phyloP scores from a whole-genome alignment of 64 coral and sea anemone genomes.

The Montipora sp. region DNA sequence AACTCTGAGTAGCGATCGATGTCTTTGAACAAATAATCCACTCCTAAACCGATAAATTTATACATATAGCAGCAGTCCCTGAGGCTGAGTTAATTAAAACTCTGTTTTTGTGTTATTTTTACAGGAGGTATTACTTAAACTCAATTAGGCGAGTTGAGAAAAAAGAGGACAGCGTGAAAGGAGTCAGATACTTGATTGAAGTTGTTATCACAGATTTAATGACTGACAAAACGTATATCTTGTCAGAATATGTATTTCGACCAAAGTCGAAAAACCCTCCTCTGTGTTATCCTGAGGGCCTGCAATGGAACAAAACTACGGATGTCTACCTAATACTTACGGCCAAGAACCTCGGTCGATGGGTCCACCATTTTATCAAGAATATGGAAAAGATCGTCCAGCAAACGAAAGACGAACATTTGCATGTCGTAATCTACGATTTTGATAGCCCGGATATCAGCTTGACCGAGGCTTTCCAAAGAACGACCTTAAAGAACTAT shows the following conservation, averaged over 20 bases:
- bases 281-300: constrained; percentile 58
- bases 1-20: no score
- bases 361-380: constrained; percentile 89
- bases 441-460: constrained; percentile 75
- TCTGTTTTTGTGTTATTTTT: not conserved
- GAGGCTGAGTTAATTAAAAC: no score
- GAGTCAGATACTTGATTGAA: constrained; percentile 38
- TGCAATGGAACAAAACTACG: constrained; percentile 74
- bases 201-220: constrained; percentile 21
- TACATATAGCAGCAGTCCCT: no score
- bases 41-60: no score
- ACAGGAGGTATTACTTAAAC: constrained; percentile 31
- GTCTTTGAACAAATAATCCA: no score
- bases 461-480: not conserved
- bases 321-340: constrained; percentile 88
- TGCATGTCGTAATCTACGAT: constrained; percentile 82
- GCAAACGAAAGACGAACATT: constrained; percentile 69
- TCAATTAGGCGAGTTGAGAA: constrained; percentile 28
- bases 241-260: constrained; percentile 44
- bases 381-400: constrained; percentile 58
- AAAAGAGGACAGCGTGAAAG: constrained; percentile 7
- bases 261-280: not conserved
- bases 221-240: not conserved
- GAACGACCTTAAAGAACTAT: constrained; percentile 18
- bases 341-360: constrained; percentile 76